Conservation (phyloP, 2,797 vertebrate species). For the Peromyscus nudipes region DNA sequence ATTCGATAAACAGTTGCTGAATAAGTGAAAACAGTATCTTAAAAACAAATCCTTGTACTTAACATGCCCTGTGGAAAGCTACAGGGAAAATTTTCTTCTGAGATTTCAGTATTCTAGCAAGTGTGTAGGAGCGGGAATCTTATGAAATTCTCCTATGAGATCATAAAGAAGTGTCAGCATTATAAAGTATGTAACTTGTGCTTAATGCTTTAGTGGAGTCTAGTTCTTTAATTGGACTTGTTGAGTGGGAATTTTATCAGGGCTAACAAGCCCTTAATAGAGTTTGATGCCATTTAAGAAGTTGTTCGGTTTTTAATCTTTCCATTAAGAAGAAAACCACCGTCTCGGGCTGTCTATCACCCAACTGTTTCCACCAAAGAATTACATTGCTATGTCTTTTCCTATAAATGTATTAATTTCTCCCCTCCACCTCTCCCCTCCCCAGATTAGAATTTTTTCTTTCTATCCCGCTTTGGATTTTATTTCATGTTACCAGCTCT, state of each 20-base stretch:
- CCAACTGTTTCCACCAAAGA: conserved; percentile 9
- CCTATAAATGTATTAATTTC: conserved; percentile 25
- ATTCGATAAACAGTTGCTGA: conserved; percentile 55
- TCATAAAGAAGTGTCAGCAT: not conserved
- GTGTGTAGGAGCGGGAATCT: conserved; percentile 3
- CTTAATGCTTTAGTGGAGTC: not conserved
- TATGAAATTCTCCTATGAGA: conserved; percentile 18
- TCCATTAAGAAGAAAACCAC: conserved; percentile 28
- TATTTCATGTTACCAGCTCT: not conserved
- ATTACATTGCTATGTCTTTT: conserved; percentile 44
- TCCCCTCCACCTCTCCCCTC: not conserved
- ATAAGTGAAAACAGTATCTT: conserved; percentile 36
- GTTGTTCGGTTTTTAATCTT: not conserved
- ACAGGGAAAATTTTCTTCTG: conserved; percentile 43
- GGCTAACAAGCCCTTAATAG: not conserved
- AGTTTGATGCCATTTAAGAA: not conserved
- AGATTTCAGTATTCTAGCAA: conserved; percentile 53
- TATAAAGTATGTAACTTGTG: not conserved
- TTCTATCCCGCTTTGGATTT: not conserved
- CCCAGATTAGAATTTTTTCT: not conserved
- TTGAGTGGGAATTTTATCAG: conserved; percentile 20
- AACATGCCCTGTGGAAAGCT: conserved; percentile 65
- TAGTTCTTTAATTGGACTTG: not conserved
- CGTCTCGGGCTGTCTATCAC: conserved; percentile 2
- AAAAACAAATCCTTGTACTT: not conserved